Evolutionary conservation across 2,113 vertebrate species (phyloP).

Genomic region (Indicator indicator): DNA sequence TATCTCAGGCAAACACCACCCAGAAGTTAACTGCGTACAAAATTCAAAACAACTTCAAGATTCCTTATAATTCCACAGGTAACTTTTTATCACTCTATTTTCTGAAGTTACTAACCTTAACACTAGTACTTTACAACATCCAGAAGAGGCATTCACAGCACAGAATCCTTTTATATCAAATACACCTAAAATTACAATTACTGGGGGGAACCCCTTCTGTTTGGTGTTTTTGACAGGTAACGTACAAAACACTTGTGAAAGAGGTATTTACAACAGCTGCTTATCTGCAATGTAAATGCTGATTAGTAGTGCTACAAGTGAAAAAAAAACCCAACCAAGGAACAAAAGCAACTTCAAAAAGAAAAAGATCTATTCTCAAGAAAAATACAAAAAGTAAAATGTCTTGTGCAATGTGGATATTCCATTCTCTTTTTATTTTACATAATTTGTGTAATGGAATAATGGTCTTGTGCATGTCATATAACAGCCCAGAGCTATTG

Average conservation of each 20-base stretch:
- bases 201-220: background rate
- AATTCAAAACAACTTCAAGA: background rate
- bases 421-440: background rate
- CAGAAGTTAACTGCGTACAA: background rate
- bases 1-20: background rate
- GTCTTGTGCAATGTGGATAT: background rate
- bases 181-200: background rate
- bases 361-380: background rate
- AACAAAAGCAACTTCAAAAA: background rate
- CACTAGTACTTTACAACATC: background rate
- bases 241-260: background rate
- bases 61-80: background rate
- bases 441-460: background rate
- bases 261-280: background rate
- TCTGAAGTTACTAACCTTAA: background rate
- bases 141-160: background rate
- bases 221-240: background rate
- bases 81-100: background rate
- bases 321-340: background rate
- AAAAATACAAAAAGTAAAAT: background rate
- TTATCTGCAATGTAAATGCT: background rate
- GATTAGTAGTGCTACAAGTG: background rate
- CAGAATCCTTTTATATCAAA: background rate
- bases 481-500: background rate
- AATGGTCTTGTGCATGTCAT: background rate